These are phyloP conservation scores for Pelodytes ibericus DNA, from an alignment of 2,797 vertebrate species.

Conservation along the genomic window DNA sequence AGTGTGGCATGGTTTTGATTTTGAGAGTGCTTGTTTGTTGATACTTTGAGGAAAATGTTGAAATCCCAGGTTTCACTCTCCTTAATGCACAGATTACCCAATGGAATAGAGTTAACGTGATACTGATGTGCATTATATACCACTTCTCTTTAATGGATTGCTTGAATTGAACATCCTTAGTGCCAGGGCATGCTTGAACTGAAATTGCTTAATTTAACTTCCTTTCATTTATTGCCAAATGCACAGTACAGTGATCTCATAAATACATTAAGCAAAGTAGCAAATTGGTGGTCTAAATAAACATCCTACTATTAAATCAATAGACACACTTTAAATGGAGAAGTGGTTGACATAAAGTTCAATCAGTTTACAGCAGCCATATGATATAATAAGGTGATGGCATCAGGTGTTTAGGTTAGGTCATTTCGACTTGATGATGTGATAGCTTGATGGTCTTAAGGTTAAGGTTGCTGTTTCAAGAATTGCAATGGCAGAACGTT, in stretches of 20 bases:
- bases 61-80: too few relatives aligned
- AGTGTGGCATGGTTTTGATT: too few relatives aligned
- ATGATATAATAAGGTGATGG: neutral
- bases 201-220: constrained; percentile 35
- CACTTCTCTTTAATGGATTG: constrained; percentile 18
- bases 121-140: constrained; percentile 39
- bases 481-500: too few relatives aligned
- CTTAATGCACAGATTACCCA: constrained; percentile 28
- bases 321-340: neutral
- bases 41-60: too few relatives aligned
- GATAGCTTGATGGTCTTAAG: neutral
- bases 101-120: constrained; percentile 39
- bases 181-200: constrained; percentile 21
- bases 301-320: constrained; percentile 18
- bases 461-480: neutral
- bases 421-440: neutral
- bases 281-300: constrained; percentile 33
- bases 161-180: constrained; percentile 38
- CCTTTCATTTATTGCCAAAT: constrained; percentile 50
- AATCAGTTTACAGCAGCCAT: too few relatives aligned
- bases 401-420: neutral
- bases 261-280: constrained; percentile 32
- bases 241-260: constrained; percentile 17
- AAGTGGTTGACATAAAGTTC: neutral
- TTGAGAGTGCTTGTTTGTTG: too few relatives aligned